Evolutionary conservation across 2,888 invertebrate genomes (phyloP).

Genomic region (Drosophila phalerata): DNA sequence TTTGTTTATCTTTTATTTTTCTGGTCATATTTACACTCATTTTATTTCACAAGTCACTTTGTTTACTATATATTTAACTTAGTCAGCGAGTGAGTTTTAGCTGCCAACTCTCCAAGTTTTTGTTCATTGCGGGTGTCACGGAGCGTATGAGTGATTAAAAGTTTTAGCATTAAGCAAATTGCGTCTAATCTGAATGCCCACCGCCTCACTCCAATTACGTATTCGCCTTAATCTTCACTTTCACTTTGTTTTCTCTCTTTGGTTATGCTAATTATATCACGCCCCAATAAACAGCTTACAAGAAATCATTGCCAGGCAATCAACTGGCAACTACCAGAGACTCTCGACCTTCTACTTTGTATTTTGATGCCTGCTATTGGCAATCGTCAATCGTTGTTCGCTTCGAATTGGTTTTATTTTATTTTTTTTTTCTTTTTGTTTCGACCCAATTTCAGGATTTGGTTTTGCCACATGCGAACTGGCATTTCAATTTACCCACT

Average conservation of each 20-base stretch:
- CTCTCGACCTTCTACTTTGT: neutral
- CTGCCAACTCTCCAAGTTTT: slow-evolving; percentile 23
- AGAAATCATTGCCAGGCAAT: slow-evolving; percentile 44
- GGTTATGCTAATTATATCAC: slow-evolving; percentile 76
- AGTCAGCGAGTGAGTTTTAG: slow-evolving; percentile 22
- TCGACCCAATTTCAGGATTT: slow-evolving; percentile 22
- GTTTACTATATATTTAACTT: slow-evolving; percentile 59
- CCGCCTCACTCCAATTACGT: neutral
- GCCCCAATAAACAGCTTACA: slow-evolving; percentile 69
- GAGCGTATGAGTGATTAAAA: slow-evolving; percentile 80
- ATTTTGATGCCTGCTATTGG: slow-evolving; percentile 27
- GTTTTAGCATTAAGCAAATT: slow-evolving; percentile 76
- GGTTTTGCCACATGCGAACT: slow-evolving; percentile 50
- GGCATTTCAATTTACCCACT: slow-evolving; percentile 53
- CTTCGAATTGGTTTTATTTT: slow-evolving; percentile 14
- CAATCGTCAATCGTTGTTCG: slow-evolving; percentile 35
- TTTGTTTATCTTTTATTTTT: slow-evolving; percentile 12
- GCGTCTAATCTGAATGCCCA: slow-evolving; percentile 56
- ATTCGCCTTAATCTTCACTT: neutral
- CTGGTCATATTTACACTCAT: slow-evolving; percentile 72
- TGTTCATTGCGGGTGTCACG: slow-evolving; percentile 51
- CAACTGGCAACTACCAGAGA: slow-evolving; percentile 25
- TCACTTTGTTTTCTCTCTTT: slow-evolving; percentile 22
- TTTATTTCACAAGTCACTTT: slow-evolving; percentile 70
- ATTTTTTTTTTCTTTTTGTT: slow-evolving; percentile 22